Percentiles rank a stretch among this genome's conserved stretches.
phyloP scores from a whole-genome alignment of 1,140 invertebrate species.

The Oppia nitens region DNA sequence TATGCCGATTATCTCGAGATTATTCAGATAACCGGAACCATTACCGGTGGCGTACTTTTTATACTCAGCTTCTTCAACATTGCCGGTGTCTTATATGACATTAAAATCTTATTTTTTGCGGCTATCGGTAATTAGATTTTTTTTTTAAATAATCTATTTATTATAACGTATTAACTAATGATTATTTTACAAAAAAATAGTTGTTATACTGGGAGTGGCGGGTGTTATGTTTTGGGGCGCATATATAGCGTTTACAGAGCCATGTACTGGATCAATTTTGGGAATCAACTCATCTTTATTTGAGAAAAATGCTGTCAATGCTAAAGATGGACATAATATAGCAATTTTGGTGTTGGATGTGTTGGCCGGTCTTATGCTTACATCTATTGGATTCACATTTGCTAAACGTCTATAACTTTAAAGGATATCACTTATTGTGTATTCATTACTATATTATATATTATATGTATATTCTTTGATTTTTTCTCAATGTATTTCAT shows the following conservation, averaged over 20 bases:
- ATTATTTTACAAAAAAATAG: no score
- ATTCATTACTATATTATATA: no score
- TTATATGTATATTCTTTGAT: no score
- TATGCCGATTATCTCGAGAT: slow-evolving; percentile 6
- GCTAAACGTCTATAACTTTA: slow-evolving; percentile 10
- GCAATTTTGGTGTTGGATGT: slow-evolving; percentile 8
- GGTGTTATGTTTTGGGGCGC: slow-evolving; percentile 13
- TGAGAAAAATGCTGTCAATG: slow-evolving; percentile 5
- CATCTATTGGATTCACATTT: slow-evolving; percentile 9
- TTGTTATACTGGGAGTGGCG: slow-evolving; percentile 2
- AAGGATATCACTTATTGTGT: neutral
- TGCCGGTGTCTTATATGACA: slow-evolving; percentile 9
- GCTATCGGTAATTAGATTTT: neutral
- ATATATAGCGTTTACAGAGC: slow-evolving; percentile 10
- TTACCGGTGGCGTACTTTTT: slow-evolving; percentile 5
- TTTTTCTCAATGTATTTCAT: no score
- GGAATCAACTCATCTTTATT: slow-evolving; percentile 1
- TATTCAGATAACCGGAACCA: slow-evolving; percentile 7
- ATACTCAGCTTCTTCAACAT: slow-evolving; percentile 13
- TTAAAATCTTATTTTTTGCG: slow-evolving; percentile 10
- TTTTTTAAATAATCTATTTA: neutral
- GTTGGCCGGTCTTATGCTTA: slow-evolving; percentile 5
- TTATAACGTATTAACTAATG: no score
- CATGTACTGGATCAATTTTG: neutral
- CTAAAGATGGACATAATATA: slow-evolving; percentile 11